Evolutionary conservation across 2,888 invertebrate genomes (phyloP), one percentile per base, ranked within the genome.

Genomic region (Silvanus unidentatus): DNA sequence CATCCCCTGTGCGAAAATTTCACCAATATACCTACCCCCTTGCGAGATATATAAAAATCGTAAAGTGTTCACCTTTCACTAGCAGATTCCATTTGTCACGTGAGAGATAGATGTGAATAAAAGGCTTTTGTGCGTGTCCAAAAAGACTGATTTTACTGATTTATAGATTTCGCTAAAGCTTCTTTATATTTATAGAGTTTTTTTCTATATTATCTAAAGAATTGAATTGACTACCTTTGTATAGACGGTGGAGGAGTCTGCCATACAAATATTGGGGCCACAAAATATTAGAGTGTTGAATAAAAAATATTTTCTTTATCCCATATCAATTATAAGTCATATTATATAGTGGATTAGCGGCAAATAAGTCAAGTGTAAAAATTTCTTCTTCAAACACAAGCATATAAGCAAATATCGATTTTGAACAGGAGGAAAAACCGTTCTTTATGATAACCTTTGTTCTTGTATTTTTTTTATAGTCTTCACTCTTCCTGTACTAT

Each of bases 61-160:
- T 61, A 62, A 63, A 66, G 63, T 66, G 65, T 66, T 66, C 70
- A 70, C 71, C 70, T 71, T 66, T 71, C 70, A 70, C 66, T 60
- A 61, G 56, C 70, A 70, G 70, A 68, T 64, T 68, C 66, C 71
- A 71, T 71, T 71, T 70, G 69, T 71, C 70, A 71, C 65, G 58
- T 57, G 58, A 51, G 30, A 52, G 47, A 53, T 53, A 55, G 61
- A 63, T 59, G 57, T 54, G 62, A 62, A 63, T 62, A 62, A 61
- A 60, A 58, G 62, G 56, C 32, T 62, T 64, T 61, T 62, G 64
- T 61, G 55, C 54, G 49, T 50, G 50, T 46, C 42, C 48, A 44
- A 47, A 58, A 59, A 58, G 60, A 59, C 57, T 62, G 59, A 63
- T 65, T 62, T 63, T 56, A 54, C 58, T 62, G 64, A 64, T 64